Base-by-base conservation (phyloP, 64 coral and sea anemone species). In the Pachyseris speciosa region DNA sequence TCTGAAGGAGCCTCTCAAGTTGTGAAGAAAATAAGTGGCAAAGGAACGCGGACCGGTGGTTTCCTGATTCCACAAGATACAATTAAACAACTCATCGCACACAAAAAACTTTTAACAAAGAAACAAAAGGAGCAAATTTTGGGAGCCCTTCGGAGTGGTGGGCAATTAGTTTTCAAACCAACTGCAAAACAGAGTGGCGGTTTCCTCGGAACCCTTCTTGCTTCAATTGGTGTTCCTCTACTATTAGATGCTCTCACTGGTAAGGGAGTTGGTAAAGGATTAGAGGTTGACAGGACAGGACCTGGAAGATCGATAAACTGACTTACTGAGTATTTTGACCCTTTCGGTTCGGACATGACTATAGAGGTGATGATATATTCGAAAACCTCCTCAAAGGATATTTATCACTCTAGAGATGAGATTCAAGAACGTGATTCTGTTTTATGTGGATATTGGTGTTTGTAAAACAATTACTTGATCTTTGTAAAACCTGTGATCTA, bases 41-140 rank as follows among this genome's bases (percentile, higher is more conserved):
- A 19, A 2, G 27, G 53, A 4, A 11, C 13, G 2, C 53, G 68
- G 17, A 64, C 12, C 7, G 61, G 63, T 32, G 83, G 61, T 45
- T 85, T 67, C 25, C 40, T 85, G 0, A 68, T 85, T 2, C 83
- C 83, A 25, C 60, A 85, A 12, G n/a, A 67, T 19, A 67, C 27
- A 45, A 67, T 85, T 4, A 57, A 68, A 27, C 15, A 67, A 32
- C 22, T 85, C 0, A 19, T 68, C 22, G 22, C 5, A 29, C 26
- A 85, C 36, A 42, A 68, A 44, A 10, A 85, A 44, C 24, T 67
- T 12, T 19, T 68, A 12, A 68, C 81, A 17, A 28, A 31, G 5
- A 66, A 67, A 26, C 81, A 64, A 29, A 85, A 47, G 26, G 16
- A 64, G 7, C 22, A 83, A 19, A 83, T 83, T 24, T n/a, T 83